phyloP scores from a whole-genome alignment of 2,888 invertebrate genomes.

The Candidula unifasciata region DNA sequence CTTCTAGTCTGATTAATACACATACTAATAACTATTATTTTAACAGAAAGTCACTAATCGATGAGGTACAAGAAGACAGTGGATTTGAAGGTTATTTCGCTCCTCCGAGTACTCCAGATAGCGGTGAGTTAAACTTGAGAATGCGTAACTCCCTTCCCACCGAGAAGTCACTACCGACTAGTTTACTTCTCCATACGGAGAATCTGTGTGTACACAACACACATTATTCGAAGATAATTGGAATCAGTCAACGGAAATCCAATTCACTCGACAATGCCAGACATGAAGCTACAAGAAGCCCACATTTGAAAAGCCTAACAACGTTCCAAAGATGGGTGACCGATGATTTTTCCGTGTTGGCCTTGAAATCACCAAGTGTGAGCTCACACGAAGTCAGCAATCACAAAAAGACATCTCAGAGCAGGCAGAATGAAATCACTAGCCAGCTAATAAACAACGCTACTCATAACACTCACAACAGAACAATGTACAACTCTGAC shows the following conservation, averaged over 20 bases:
- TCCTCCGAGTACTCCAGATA: constrained; percentile 58
- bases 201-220: background rate
- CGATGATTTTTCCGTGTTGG: background rate
- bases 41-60: background rate
- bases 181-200: background rate
- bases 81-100: constrained; percentile 50
- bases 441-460: no score
- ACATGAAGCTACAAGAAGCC: background rate
- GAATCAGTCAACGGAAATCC: no score
- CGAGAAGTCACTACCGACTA: constrained; percentile 1
- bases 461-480: no score
- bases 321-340: background rate
- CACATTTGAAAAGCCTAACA: background rate
- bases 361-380: background rate
- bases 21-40: background rate
- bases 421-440: background rate
- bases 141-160: constrained; percentile 11
- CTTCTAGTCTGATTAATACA: no score
- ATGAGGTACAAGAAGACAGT: constrained; percentile 18
- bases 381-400: background rate
- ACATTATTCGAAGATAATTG: background rate
- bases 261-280: no score
- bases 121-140: background rate
- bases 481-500: no score
- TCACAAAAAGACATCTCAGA: no score